Evolutionary conservation across 23 tunicate species (phyloP).

Genomic region (Ciona savignyi): DNA sequence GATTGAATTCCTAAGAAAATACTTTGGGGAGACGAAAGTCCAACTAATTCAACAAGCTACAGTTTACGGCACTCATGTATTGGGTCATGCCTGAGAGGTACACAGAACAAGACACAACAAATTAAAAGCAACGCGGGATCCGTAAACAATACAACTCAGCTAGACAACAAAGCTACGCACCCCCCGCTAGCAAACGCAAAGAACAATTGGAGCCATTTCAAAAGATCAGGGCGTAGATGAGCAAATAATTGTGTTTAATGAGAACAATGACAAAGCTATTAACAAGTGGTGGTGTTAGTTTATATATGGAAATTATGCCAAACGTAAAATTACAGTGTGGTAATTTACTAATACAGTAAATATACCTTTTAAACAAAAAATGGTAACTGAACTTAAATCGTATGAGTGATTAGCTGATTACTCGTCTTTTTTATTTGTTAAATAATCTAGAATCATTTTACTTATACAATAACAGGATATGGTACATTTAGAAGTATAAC

Average conservation of each 20-base stretch:
- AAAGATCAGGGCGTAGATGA: not conserved
- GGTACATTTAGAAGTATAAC: no score
- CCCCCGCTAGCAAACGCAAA: not conserved
- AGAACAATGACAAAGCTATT: no score
- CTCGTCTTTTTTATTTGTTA: no score
- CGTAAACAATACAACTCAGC: not conserved
- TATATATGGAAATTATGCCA: no score
- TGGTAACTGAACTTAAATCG: no score
- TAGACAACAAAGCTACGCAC: not conserved
- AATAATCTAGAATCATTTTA: no score
- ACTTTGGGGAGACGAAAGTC: not conserved
- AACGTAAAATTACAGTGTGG: no score
- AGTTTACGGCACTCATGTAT: not conserved
- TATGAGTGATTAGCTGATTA: no score
- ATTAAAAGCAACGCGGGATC: not conserved
- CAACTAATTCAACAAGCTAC: not conserved
- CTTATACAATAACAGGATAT: no score
- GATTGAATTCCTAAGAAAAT: not conserved
- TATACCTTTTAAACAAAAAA: no score
- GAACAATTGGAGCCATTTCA: not conserved
- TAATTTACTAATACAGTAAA: no score
- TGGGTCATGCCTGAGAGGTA: not conserved
- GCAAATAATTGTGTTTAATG: not conserved
- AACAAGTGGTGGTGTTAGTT: no score
- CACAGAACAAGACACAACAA: not conserved